Evolutionary conservation across 2,797 vertebrate genomes (phyloP), one percentile per base, ranked within the genome.

Genomic region (Margarornis squamiger): DNA sequence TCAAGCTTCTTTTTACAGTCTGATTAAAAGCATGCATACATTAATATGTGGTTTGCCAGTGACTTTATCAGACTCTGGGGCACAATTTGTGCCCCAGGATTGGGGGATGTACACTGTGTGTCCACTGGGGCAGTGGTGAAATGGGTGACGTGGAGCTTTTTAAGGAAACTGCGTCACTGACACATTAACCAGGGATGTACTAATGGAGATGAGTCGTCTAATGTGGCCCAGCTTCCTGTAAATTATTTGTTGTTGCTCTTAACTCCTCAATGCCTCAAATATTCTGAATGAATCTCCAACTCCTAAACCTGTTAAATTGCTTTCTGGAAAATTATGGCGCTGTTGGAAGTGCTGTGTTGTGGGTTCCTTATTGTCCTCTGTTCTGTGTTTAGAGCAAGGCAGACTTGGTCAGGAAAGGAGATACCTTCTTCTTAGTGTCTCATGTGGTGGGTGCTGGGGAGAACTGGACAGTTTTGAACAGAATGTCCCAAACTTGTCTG

Each of bases 191-290:
- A 21, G 32, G 39, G 29, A 32, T 30, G 11, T 13, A 3, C 12
- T 77, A 38, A 41, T 17, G 45, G 15, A 8, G 13, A 2, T 0
- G 1, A 57, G 14, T 3, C 7, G 15, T n/a, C 2, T 16, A n/a
- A 26, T 6, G 29, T 45, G 20, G 6, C 15, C 22, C 12, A 39
- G 6, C 8, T 19, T 83, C 15, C 41, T 67, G 20, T 14, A 24
- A 32, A 27, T 48, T 26, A 5, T 18, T 63, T 34, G 84, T 48
- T 88, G 4, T 52, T 77, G 4, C 36, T 68, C 19, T 30, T 54
- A 23, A 46, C 10, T 71, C 9, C 19, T 80, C 13, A 6, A 0
- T 52, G 21, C 38, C 26, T 80, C 49, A 74, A 22, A n/a, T 74
- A 57, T 9, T 73, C 30, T 36, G 32, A 84, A 72, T 77, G 65